A percentile compares a stretch with the other conserved stretches of the same genome.
These are phyloP conservation scores for Tuberolachnus salignus DNA, from an alignment of 2,888 invertebrate species.

Conservation along the genomic window DNA sequence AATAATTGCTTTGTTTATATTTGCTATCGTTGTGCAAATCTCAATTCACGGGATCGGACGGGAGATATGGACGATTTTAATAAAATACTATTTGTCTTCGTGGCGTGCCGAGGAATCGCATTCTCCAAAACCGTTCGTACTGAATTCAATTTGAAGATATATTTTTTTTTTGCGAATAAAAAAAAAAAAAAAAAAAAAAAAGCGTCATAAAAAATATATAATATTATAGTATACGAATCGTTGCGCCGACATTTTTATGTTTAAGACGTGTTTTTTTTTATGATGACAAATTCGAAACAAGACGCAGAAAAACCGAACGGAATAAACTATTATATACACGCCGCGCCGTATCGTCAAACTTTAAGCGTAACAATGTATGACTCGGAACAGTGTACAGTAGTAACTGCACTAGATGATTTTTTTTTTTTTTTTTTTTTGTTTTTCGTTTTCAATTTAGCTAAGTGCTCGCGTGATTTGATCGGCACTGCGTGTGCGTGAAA, in stretches of 20 bases:
- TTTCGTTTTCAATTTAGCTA: conserved; percentile 27
- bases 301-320: background rate
- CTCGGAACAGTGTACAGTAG: background rate
- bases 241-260: conserved; percentile 7
- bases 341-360: background rate
- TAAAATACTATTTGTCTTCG: background rate
- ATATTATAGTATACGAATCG: background rate
- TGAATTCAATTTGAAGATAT: too few species aligned
- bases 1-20: background rate
- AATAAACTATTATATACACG: background rate
- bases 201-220: background rate
- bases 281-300: background rate
- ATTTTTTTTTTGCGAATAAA: too few species aligned
- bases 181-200: too few species aligned
- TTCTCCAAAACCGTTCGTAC: too few species aligned
- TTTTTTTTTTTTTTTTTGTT: too few species aligned
- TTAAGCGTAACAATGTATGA: conserved; percentile 1
- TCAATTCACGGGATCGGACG: background rate
- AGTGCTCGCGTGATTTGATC: conserved; percentile 19
- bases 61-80: too few species aligned
- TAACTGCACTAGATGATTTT: background rate
- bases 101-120: too few species aligned
- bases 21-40: background rate
- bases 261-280: background rate
- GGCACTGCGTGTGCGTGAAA: background rate